These are phyloP conservation scores for Odontomachus brunneus DNA, from an alignment of 1,140 invertebrate genomes.

Conservation along the genomic window DNA sequence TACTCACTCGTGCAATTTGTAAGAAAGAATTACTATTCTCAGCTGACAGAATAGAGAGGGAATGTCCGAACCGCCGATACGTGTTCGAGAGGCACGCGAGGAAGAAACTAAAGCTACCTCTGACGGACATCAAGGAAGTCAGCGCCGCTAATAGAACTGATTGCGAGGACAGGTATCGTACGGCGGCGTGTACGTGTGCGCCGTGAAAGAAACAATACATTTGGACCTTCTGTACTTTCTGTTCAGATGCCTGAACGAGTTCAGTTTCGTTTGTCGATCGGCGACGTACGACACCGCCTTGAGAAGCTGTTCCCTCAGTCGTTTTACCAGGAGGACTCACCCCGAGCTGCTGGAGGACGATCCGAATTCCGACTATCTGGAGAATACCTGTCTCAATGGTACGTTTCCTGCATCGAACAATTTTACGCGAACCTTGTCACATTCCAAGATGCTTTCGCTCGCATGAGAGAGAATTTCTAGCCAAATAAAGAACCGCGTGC, in stretches of 20 bases:
- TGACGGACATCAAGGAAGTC: conserved; percentile 92
- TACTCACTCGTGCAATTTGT: no score
- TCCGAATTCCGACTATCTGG: conserved; percentile 94
- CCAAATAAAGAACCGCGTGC: neutral
- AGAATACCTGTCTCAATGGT: conserved; percentile 96
- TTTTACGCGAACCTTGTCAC: neutral
- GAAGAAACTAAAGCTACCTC: conserved; percentile 92
- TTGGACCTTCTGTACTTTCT: neutral
- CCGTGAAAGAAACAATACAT: neutral
- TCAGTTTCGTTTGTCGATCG: conserved; percentile 94
- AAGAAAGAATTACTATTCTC: conserved; percentile 64
- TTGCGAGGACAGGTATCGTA: conserved; percentile 91
- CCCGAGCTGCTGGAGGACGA: conserved; percentile 93
- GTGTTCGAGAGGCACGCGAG: conserved; percentile 94
- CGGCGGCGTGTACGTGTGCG: neutral
- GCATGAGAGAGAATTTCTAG: neutral
- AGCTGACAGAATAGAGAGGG: conserved; percentile 93
- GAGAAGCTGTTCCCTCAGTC: conserved; percentile 91
- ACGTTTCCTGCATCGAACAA: conserved; percentile 12
- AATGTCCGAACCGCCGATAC: conserved; percentile 94
- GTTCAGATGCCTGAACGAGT: conserved; percentile 93
- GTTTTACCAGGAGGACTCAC: conserved; percentile 93
- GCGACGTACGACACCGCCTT: conserved; percentile 92
- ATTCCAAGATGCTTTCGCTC: neutral
- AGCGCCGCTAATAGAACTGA: conserved; percentile 93